Conservation (phyloP, 2,888 invertebrate species). For the Chymomyza fuscimana region DNA sequence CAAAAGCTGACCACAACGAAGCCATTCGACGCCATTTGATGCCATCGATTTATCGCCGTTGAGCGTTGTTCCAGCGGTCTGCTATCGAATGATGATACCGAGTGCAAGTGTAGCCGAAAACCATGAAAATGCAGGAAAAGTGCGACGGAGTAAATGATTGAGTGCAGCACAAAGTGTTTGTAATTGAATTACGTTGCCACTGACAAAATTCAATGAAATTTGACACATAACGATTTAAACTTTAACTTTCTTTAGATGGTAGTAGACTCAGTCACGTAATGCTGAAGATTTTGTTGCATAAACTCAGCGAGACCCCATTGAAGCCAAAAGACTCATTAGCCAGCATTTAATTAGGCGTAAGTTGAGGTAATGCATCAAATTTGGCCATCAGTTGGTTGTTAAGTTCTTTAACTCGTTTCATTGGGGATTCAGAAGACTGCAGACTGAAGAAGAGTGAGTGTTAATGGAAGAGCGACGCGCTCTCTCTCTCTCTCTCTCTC, state of each 20-base stretch:
- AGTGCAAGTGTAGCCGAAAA: constrained; percentile 37
- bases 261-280: constrained; percentile 23
- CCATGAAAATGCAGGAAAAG: constrained; percentile 56
- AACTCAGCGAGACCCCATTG: constrained; percentile 15
- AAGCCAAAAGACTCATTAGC: constrained; percentile 8
- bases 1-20: constrained; percentile 44
- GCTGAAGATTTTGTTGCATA: constrained; percentile 38
- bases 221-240: constrained; percentile 39
- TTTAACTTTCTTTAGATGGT: neutral
- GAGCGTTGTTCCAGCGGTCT: too few relatives aligned
- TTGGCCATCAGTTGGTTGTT: constrained; percentile 66
- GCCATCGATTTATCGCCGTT: constrained; percentile 38
- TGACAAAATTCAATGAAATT: constrained; percentile 23
- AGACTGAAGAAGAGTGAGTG: neutral
- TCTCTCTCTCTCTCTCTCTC: too few relatives aligned
- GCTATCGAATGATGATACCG: neutral
- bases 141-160: constrained; percentile 46
- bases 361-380: constrained; percentile 53
- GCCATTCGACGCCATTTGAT: constrained; percentile 26
- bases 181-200: constrained; percentile 50
- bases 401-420: constrained; percentile 32
- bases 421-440: neutral
- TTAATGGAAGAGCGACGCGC: constrained; percentile 5
- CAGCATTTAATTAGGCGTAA: constrained; percentile 67
- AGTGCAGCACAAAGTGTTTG: constrained; percentile 60